Evolutionary conservation across 2,888 invertebrate species (phyloP).

Genomic region (Pyralis farinalis): DNA sequence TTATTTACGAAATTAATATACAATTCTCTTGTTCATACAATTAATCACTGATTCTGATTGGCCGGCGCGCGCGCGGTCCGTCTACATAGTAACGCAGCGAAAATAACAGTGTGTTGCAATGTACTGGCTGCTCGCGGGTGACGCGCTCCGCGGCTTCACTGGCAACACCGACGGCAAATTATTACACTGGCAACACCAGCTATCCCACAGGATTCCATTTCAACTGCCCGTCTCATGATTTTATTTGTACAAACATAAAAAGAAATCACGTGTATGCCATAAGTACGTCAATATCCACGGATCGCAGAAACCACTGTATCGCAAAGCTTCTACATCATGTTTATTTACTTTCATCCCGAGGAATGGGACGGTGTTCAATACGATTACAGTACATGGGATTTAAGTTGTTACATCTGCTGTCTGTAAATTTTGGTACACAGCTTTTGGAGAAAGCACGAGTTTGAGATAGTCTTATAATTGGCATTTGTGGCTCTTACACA

Average conservation of each 20-base stretch:
- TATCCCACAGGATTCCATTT: too few species aligned
- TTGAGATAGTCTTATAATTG: too few species aligned
- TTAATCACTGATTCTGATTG: slow-evolving; percentile 58
- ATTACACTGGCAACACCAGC: too few species aligned
- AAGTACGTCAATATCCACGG: background rate
- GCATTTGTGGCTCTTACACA: too few species aligned
- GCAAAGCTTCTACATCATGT: slow-evolving; percentile 29
- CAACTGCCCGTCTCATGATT: too few species aligned
- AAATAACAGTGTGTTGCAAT: slow-evolving; percentile 18
- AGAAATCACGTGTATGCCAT: too few species aligned
- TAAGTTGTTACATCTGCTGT: background rate
- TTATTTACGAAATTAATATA: slow-evolving; percentile 80
- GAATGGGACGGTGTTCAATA: slow-evolving; percentile 32
- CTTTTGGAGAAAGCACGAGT: too few species aligned
- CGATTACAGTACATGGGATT: slow-evolving; percentile 19
- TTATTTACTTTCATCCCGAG: slow-evolving; percentile 30
- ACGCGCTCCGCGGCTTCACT: slow-evolving; percentile 21
- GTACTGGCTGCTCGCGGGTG: background rate
- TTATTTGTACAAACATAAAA: too few species aligned
- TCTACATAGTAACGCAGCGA: slow-evolving; percentile 43
- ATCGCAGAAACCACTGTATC: slow-evolving; percentile 6
- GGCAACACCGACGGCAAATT: slow-evolving; percentile 5
- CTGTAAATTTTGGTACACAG: too few species aligned
- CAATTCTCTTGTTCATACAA: slow-evolving; percentile 72
- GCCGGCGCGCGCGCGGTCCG: slow-evolving; percentile 47